Percentiles rank a stretch among this genome's conserved stretches.
phyloP scores from a whole-genome alignment of 1,140 invertebrate species.

The Linepithema humile region DNA sequence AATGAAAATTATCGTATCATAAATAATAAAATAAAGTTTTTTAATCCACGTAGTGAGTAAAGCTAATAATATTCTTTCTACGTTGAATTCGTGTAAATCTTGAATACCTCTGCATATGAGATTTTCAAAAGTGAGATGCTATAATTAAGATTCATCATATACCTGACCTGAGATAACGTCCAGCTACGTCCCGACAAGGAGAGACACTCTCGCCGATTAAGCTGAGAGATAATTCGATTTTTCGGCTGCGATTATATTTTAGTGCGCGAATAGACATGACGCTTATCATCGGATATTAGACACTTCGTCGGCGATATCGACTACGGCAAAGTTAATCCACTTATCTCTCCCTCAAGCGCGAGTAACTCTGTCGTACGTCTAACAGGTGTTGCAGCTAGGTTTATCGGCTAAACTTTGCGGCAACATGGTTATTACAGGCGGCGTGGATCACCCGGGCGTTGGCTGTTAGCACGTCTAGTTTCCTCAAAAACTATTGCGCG shows the following conservation, averaged over 20 bases:
- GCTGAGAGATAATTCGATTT: not conserved
- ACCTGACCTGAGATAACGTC: not conserved
- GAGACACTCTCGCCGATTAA: not conserved
- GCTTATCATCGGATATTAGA: constrained; percentile 59
- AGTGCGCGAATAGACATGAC: constrained; percentile 25
- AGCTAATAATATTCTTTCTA: not conserved
- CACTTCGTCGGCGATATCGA: constrained; percentile 51
- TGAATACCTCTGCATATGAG: not conserved
- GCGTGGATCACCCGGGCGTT: constrained; percentile 48
- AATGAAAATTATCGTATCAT: not conserved
- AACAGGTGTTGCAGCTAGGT: constrained; percentile 65
- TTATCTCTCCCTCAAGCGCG: constrained; percentile 62
- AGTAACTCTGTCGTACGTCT: constrained; percentile 67
- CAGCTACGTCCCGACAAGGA: not conserved
- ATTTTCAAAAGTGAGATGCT: not conserved
- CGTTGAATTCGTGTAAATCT: not conserved
- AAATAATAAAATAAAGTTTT: not conserved
- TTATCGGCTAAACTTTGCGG: constrained; percentile 65
- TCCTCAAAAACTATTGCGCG: constrained; percentile 26
- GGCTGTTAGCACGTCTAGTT: constrained; percentile 41
- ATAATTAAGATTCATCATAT: not conserved
- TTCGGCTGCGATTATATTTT: constrained; percentile 15
- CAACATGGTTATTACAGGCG: constrained; percentile 64
- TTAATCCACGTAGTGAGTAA: not conserved
- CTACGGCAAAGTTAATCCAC: constrained; percentile 71